These are phyloP conservation scores for Aleadryas rufinucha DNA, from an alignment of 2,113 vertebrate species.

Conservation along the genomic window DNA sequence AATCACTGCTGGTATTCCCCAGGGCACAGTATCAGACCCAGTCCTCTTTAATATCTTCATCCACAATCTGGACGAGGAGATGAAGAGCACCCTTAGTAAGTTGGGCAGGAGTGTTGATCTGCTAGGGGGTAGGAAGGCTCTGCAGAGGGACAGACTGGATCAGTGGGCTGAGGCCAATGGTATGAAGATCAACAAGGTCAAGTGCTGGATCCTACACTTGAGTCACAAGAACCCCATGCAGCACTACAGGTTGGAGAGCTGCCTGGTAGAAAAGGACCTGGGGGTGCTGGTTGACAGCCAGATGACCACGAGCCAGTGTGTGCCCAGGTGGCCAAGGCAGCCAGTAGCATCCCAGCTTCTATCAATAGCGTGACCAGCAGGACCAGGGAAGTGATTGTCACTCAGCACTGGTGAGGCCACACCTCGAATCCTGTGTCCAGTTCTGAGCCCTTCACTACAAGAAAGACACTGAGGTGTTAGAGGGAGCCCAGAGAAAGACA, in stretches of 20 bases:
- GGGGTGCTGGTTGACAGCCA: fast-evolving
- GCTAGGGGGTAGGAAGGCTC: neutral
- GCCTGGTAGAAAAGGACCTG: neutral
- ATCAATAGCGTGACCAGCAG: neutral
- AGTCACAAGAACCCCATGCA: neutral
- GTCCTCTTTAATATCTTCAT: neutral
- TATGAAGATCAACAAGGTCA: neutral
- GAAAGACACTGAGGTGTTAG: neutral
- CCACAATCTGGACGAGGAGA: neutral
- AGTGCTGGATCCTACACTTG: neutral
- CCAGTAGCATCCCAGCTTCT: neutral
- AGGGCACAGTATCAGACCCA: neutral
- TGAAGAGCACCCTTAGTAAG: neutral
- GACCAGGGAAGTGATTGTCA: neutral
- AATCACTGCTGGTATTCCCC: neutral
- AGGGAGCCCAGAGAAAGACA: neutral
- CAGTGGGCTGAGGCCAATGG: neutral
- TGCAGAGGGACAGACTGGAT: neutral
- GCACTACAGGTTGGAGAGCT: neutral
- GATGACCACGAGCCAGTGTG: neutral
- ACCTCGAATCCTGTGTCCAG: neutral
- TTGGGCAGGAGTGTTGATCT: neutral
- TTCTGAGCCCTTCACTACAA: neutral
- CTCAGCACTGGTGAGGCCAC: neutral
- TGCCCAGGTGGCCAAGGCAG: neutral